phyloP scores from a whole-genome alignment of 2,888 invertebrate genomes.

The Morpho deidamia region DNA sequence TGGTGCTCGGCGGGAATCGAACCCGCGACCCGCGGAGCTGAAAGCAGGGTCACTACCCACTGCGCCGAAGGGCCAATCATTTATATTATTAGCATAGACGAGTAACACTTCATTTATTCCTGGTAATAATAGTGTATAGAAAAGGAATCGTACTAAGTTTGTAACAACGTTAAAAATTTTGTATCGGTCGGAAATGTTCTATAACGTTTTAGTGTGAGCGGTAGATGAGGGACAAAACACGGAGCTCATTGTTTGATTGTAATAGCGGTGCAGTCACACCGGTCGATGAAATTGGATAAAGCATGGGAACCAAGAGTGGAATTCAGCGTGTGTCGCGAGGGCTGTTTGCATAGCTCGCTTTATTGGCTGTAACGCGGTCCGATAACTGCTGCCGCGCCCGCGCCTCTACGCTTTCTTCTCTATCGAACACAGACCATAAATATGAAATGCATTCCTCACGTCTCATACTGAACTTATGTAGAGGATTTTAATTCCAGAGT shows the following conservation, averaged over 20 bases:
- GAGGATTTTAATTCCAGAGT: too few relatives aligned
- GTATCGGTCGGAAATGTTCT: not conserved
- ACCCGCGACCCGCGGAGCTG: too few relatives aligned
- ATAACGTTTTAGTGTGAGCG: conserved; percentile 42
- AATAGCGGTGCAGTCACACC: conserved; percentile 55
- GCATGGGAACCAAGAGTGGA: conserved; percentile 70
- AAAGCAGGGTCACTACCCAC: too few relatives aligned
- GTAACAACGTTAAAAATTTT: not conserved
- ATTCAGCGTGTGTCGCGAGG: conserved; percentile 57
- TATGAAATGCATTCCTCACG: conserved; percentile 51
- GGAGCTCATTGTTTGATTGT: conserved; percentile 64
- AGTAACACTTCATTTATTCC: too few relatives aligned
- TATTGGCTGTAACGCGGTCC: conserved; percentile 68
- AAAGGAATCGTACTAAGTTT: too few relatives aligned
- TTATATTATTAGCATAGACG: too few relatives aligned
- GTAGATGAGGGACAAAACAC: conserved; percentile 58
- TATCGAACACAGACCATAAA: conserved; percentile 50
- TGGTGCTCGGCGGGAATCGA: too few relatives aligned
- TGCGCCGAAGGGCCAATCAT: too few relatives aligned
- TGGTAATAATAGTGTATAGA: too few relatives aligned
- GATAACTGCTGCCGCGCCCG: conserved; percentile 42
- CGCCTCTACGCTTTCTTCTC: conserved; percentile 36
- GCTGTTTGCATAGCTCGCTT: conserved; percentile 73
- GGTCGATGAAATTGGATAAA: conserved; percentile 74
- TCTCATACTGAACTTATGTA: conserved; percentile 19